Base-by-base conservation (phyloP, 2,113 vertebrate genomes). In the Panurus biarmicus region DNA sequence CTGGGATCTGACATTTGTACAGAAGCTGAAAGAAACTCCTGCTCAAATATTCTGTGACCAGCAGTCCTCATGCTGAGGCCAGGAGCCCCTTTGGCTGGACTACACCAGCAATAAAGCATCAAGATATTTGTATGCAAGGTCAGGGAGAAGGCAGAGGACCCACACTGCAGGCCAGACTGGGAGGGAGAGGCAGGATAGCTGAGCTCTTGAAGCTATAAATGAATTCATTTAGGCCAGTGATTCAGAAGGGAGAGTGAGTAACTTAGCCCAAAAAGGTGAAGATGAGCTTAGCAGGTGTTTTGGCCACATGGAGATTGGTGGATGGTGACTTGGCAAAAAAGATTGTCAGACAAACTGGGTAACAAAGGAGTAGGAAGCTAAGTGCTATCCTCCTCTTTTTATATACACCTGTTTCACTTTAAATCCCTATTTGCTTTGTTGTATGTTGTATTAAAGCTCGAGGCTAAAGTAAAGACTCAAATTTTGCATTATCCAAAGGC, bases 141-240 rank as follows among this genome's bases (percentile, higher is more conserved):
- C 56, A 44, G 38, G 0, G 3, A 44, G 77, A 8, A 89, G 65
- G 57, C 45, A 74, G 73, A 54, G 48, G 19, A 72, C 5, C 10
- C 38, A 23, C 0, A 0, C 17, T 16, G 1, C 0, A 2, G 18
- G 31, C 4, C 42, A 40, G 25, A 14, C 22, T 26, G 61, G 45
- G 14, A 65, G 10, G 13, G 13, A 58, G n/a, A 77, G 31, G 20
- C 38, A 78, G 61, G 23, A 31, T 15, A 64, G 40, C 22, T 15
- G 38, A 56, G 14, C 11, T 29, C 36, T 72, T 25, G n/a, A 51
- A 60, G 66, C 14, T 56, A 31, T 19, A 25, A 48, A 64, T 19
- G 2, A 77, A 29, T 67, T 36, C 1, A 40, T 28, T 75, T 16
- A 64, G 29, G 50, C 23, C 26, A 60, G 24, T 13, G 36, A 42